phyloP scores from a whole-genome alignment of 2,888 invertebrate species.

The Plagodis pulveraria region DNA sequence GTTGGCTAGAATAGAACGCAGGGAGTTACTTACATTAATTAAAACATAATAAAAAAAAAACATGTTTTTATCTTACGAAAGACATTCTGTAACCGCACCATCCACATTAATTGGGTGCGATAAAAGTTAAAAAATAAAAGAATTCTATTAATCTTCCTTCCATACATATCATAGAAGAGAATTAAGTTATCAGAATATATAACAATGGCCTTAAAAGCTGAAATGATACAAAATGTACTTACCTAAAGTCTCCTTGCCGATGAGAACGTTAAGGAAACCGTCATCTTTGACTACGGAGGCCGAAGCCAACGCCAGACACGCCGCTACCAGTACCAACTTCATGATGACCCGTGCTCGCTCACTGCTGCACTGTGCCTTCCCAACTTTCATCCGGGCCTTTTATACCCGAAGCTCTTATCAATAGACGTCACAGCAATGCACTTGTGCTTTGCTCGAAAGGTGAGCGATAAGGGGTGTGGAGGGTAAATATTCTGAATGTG shows the following conservation, averaged over 20 bases:
- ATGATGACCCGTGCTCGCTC: conserved; percentile 40
- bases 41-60: too few relatives aligned
- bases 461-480: conserved; percentile 5
- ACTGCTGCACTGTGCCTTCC: conserved; percentile 49
- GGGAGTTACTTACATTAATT: too few relatives aligned
- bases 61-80: too few relatives aligned
- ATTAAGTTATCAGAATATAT: too few relatives aligned
- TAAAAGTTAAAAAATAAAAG: too few relatives aligned
- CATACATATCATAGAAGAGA: too few relatives aligned
- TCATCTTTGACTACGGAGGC: conserved; percentile 68
- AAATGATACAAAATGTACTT: conserved; percentile 34
- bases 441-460: conserved; percentile 4
- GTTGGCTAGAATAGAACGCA: too few relatives aligned
- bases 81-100: too few relatives aligned
- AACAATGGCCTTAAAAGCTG: too few relatives aligned
- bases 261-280: conserved; percentile 41
- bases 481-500: neutral
- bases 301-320: conserved; percentile 60
- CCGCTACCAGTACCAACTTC: conserved; percentile 62
- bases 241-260: conserved; percentile 71
- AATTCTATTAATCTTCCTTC: too few relatives aligned
- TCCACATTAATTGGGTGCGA: too few relatives aligned
- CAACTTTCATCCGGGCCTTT: conserved; percentile 40
- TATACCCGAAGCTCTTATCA: conserved; percentile 51
- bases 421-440: conserved; percentile 2